Base-by-base conservation (phyloP, 2,888 invertebrate species). In the Coelogynopora nodosa region DNA sequence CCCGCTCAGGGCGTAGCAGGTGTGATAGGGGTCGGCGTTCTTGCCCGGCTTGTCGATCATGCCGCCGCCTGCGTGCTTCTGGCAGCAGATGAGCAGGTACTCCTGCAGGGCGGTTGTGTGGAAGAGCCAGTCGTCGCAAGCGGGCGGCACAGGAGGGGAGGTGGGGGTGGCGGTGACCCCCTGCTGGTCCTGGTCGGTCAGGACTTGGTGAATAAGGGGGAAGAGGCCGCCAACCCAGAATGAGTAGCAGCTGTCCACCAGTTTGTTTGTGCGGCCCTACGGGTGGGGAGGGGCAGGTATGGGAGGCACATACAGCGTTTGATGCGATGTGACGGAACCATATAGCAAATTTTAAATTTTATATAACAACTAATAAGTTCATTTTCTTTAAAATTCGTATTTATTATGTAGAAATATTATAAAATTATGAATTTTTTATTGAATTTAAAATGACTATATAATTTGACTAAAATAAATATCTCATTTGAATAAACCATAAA, bases 201-300 rank as follows among this genome's bases (percentile, higher is more conserved):
- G 27, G 5, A 5, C 23, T 1, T 18, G 23, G n/a, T 96, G 92
- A 88, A 95, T 93, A 81, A 98, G 94, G 27, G 97, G 96, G 91
- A 98, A 95, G 81, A 95, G 94, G 84, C 96, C 97, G 30, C 97
- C 97, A 93, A 97, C 97, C 99, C 99, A 99, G 93, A 98, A 99
- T 0, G 97, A 97, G 92, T 99, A 99, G 92, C 99, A 99, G 0
- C 96, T 96, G 93, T 99, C 99, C 0, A 99, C 98, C 88, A 99
- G 93, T 93, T 99, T 99, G 92, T 99, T 98, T 0, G 98, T 97
- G 90, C 98, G 94, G 0, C 98, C 98, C 93, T 97, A 88, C 74
- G 27, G 10, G 27, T 13, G 23, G 74, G 23, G 5, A 74, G 23
- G 2, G 27, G 49, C 5, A 5, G 18, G 5, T 49, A 49, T 49